These are phyloP conservation scores for Drosophila pectinifera DNA, from an alignment of 1,140 invertebrate species.

Conservation along the genomic window DNA sequence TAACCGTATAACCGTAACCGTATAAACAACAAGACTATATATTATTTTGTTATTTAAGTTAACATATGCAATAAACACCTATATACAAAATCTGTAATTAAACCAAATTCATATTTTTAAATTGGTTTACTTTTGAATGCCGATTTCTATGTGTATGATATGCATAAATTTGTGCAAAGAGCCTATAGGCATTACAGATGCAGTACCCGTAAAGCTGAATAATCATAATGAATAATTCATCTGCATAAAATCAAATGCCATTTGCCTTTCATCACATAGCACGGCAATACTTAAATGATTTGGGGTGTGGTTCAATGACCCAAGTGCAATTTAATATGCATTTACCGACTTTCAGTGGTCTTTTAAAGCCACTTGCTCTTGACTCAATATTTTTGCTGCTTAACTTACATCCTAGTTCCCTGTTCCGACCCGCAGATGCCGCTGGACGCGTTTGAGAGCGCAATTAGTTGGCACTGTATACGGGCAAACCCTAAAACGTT, in stretches of 20 bases:
- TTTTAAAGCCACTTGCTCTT: conserved; percentile 1
- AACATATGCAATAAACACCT: not conserved
- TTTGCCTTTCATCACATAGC: conserved; percentile 47
- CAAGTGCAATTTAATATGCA: conserved; percentile 16
- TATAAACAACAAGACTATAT: not conserved
- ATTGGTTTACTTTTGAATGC: not conserved
- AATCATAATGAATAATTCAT: conserved; percentile 70
- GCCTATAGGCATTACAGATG: conserved; percentile 16
- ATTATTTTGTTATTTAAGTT: not conserved
- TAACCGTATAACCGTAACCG: no score
- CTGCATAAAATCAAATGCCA: conserved; percentile 67
- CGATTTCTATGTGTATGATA: not conserved
- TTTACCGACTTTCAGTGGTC: not conserved
- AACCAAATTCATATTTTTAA: not conserved
- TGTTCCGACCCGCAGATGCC: not conserved
- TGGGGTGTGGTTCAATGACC: conserved; percentile 23
- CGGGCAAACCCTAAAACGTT: conserved; percentile 64
- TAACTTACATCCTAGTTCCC: not conserved
- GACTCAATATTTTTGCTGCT: conserved; percentile 15
- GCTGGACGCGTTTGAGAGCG: conserved; percentile 11
- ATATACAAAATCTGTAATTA: not conserved
- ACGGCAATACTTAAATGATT: conserved; percentile 11
- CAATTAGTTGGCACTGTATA: conserved; percentile 45
- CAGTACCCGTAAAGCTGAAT: conserved; percentile 17
- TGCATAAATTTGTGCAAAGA: conserved; percentile 3